phyloP scores from a whole-genome alignment of 2,797 vertebrate species.

The Siniperca scherzeri region DNA sequence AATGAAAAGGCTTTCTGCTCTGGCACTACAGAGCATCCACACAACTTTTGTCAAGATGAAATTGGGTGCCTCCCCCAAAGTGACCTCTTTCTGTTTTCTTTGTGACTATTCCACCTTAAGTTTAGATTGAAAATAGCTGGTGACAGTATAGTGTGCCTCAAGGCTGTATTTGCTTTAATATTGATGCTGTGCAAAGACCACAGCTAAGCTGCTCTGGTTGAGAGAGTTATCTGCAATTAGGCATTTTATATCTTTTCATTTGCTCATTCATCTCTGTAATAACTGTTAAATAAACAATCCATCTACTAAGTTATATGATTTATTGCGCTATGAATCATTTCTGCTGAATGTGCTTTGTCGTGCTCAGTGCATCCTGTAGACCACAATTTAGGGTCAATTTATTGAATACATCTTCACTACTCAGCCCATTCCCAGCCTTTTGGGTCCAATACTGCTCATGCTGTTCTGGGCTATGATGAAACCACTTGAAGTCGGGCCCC shows the following conservation, averaged over 20 bases:
- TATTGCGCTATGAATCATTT: constrained; percentile 58
- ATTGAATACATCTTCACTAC: constrained; percentile 70
- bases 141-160: neutral
- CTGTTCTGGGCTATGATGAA: constrained; percentile 71
- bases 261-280: constrained; percentile 51
- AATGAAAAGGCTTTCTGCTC: neutral
- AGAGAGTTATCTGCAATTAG: constrained; percentile 48
- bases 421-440: constrained; percentile 59
- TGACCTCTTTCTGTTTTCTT: constrained; percentile 1
- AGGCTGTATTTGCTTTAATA: neutral
- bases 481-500: constrained; percentile 74
- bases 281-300: constrained; percentile 49
- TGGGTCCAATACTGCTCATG: constrained; percentile 56
- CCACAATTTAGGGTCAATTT: constrained; percentile 61
- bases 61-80: neutral
- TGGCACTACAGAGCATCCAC: neutral
- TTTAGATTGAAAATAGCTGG: neutral
- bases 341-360: constrained; percentile 62
- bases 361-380: constrained; percentile 51
- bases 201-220: constrained; percentile 26
- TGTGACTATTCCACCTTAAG: neutral
- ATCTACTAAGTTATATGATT: constrained; percentile 51
- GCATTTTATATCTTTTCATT: constrained; percentile 56
- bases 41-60: neutral
- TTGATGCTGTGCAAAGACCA: constrained; percentile 28